Base-by-base conservation (phyloP, 2,113 vertebrate species). In the Engystomops pustulosus region DNA sequence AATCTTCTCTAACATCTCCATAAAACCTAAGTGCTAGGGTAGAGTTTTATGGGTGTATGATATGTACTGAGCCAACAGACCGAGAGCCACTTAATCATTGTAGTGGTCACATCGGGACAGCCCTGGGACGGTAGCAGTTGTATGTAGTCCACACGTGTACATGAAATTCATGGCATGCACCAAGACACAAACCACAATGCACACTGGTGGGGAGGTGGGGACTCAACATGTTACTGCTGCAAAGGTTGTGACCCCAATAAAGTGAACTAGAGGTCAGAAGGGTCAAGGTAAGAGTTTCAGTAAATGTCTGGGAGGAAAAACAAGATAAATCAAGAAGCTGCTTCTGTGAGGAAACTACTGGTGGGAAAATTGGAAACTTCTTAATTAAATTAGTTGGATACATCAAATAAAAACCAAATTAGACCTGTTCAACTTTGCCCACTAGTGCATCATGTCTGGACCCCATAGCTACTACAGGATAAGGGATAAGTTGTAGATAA, bases 161-260 rank as follows among this genome's bases (percentile, higher is more conserved):
- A 27, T 27, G 70, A 25, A 45, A 58, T 36, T 30, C 32, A 62
- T 36, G 74, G 34, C 32, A 3, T 53, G 5, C 71, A 20, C 10
- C 12, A 23, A 20, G 20, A 27, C 41, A 17, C 41, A 45, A 45
- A 45, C 41, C 67, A 69, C 32, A 41, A 51, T 75, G 25, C 27
- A 65, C 45, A 75, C 12, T 17, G 17, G 25, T 20, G 11, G 3
- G 32, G 5, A 3, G 32, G 32, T n/a, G 45, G 15, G 44, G 45
- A 30, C 27, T 51, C 30, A 34, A 53, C 51, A 78, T 27, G 75
- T 17, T 25, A 9, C 3, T 12, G 32, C 20, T 34, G 32, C 32
- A 38, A 60, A 53, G 49, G 47, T n/a, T 14, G 0, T 41, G 20
- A 78, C 75, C 53, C 53, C 75, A 78, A 58, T 58, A 78, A 58